These are phyloP conservation scores for Paramisgurnus dabryanus DNA, from an alignment of 2,113 vertebrate species.

Conservation along the genomic window DNA sequence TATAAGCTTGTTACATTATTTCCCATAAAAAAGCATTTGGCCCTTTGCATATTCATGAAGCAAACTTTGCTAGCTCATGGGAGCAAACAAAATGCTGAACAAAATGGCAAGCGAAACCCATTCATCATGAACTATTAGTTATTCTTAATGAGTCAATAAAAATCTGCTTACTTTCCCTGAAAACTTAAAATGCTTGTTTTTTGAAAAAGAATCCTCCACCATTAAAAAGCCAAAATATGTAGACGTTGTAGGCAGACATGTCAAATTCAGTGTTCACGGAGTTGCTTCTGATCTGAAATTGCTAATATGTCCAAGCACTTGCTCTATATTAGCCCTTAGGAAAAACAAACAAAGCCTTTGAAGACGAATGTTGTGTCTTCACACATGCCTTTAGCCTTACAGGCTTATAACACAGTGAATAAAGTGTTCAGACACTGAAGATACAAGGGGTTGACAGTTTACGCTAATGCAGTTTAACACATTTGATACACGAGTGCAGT, in stretches of 20 bases:
- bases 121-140: neutral
- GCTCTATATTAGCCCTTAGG: slow-evolving; percentile 10
- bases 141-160: neutral
- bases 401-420: slow-evolving; percentile 12
- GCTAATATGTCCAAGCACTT: slow-evolving; percentile 9
- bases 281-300: neutral
- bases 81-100: neutral
- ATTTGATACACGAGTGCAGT: neutral
- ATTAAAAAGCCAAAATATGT: neutral
- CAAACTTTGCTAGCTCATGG: slow-evolving; percentile 5
- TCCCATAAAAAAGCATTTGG: neutral
- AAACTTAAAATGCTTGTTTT: neutral
- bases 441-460: neutral
- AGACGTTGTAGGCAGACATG: neutral
- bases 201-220: neutral
- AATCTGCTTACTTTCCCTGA: neutral
- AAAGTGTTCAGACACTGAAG: slow-evolving; percentile 10
- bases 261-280: neutral
- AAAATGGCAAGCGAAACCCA: neutral
- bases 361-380: slow-evolving; percentile 20
- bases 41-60: slow-evolving; percentile 25
- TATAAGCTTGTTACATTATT: neutral
- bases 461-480: neutral
- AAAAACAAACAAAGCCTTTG: slow-evolving; percentile 11
- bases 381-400: slow-evolving; percentile 16